Evolutionary conservation across 1,140 invertebrate genomes (phyloP), one percentile per base, ranked within the genome.

Genomic region (Trinorchestia longiramus): DNA sequence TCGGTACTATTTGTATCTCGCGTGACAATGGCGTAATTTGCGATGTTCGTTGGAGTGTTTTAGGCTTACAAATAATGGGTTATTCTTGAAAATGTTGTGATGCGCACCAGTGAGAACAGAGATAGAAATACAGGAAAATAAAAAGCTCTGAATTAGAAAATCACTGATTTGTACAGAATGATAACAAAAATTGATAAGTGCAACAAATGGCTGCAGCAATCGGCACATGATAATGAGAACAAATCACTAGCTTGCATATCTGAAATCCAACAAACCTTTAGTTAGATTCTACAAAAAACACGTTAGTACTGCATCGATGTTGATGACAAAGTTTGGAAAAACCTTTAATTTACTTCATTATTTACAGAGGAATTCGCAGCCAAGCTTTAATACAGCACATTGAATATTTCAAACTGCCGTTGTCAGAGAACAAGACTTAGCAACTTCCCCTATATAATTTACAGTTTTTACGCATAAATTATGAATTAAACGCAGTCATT

Each of bases 101-200:
- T 8, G 47, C 19, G 47, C 47, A 53, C 47, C 6, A 53, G 6
- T 19, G 47, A 8, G 36, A 11, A 36, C 62, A 77, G n/a, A 77
- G 1, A 11, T 15, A 3, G 62, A 11, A 77, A 28, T 11, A 11
- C 15, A 77, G 62, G 62, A 77, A 23, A 77, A 3, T 77, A 36
- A 77, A 77, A 77, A 77, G 28, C 62, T 77, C 36, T 77, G 62
- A 36, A 77, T 19, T 77, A 77, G 88, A 90, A 90, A 90, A 90
- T 42, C 88, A 42, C 88, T 90, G 88, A 90, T 90, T 90, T 90
- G 88, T 90, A 90, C 88, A 90, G 41, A 90, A 4, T 90, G 43
- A 90, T 90, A 42, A 43, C 43, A 90, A 90, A 36, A 90, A 42
- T 42, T 42, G 23, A 4, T 19, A 90, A 90, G 28, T 90, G 88